These are phyloP conservation scores for Mesaphorura yosii DNA, from an alignment of 1,140 invertebrate species.

Conservation along the genomic window DNA sequence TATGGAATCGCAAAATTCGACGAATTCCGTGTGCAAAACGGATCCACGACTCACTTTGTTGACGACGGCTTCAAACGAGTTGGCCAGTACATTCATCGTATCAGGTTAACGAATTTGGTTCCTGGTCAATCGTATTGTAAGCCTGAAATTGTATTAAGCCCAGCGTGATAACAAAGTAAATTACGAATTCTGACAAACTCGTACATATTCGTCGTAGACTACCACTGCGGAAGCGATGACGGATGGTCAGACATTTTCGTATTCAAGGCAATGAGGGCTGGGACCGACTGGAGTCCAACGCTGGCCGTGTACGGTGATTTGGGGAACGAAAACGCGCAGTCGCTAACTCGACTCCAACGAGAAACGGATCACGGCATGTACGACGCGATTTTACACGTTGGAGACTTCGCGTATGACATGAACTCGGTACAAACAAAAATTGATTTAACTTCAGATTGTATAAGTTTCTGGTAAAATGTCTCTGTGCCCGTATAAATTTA, in stretches of 20 bases:
- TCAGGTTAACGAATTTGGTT: constrained; percentile 46
- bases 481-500: neutral
- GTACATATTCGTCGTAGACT: constrained; percentile 43
- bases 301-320: constrained; percentile 59
- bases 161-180: no score
- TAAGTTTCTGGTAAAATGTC: neutral
- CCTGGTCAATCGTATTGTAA: constrained; percentile 52
- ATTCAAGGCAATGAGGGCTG: constrained; percentile 51
- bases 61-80: constrained; percentile 60
- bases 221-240: constrained; percentile 62
- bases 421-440: neutral
- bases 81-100: constrained; percentile 68
- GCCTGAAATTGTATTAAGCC: constrained; percentile 9
- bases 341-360: constrained; percentile 37
- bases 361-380: constrained; percentile 39
- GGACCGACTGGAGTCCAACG: constrained; percentile 58
- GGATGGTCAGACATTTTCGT: constrained; percentile 69
- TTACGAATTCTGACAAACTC: neutral
- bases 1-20: constrained; percentile 55
- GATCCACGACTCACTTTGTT: constrained; percentile 51
- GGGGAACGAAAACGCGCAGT: constrained; percentile 36
- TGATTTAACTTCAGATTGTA: neutral
- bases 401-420: constrained; percentile 48
- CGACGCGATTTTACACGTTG: constrained; percentile 45
- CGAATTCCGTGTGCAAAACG: constrained; percentile 45